Evolutionary conservation across 1,140 invertebrate genomes (phyloP).

Genomic region (Battus philenor): DNA sequence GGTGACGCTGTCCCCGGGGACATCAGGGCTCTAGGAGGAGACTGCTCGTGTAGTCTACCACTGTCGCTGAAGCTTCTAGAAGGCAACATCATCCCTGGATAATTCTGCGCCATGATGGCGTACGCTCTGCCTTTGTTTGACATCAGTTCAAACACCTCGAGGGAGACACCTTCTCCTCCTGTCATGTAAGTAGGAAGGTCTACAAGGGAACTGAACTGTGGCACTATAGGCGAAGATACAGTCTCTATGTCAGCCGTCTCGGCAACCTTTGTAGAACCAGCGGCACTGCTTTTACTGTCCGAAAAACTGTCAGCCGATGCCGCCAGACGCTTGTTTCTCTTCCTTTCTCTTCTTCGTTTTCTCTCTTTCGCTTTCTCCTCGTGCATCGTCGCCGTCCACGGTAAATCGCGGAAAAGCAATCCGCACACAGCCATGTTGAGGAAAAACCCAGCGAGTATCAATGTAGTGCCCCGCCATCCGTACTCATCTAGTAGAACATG

Average conservation of each 20-base stretch:
- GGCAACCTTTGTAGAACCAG: constrained; percentile 65
- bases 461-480: constrained; percentile 89
- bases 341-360: constrained; percentile 77
- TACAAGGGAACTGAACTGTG: constrained; percentile 86
- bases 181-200: constrained; percentile 89
- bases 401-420: constrained; percentile 87
- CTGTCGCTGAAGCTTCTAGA: constrained; percentile 85
- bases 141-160: constrained; percentile 84
- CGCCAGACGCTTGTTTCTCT: constrained; percentile 77
- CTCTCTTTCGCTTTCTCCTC: constrained; percentile 79
- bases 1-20: constrained; percentile 42
- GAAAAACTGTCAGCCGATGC: constrained; percentile 82
- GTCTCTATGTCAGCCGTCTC: constrained; percentile 61
- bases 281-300: constrained; percentile 81
- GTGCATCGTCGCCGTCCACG: constrained; percentile 82
- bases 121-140: constrained; percentile 83
- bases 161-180: constrained; percentile 84
- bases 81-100: constrained; percentile 82
- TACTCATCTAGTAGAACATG: constrained; percentile 86
- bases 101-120: constrained; percentile 83
- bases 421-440: constrained; percentile 93
- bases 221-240: constrained; percentile 46
- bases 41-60: constrained; percentile 75
- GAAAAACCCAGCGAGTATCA: constrained; percentile 90
- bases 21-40: constrained; percentile 52